A percentile compares a stretch with the other conserved stretches of the same genome.
These are phyloP conservation scores for Phoxinus dragarum DNA, from an alignment of 2,797 vertebrate species.

Conservation along the genomic window DNA sequence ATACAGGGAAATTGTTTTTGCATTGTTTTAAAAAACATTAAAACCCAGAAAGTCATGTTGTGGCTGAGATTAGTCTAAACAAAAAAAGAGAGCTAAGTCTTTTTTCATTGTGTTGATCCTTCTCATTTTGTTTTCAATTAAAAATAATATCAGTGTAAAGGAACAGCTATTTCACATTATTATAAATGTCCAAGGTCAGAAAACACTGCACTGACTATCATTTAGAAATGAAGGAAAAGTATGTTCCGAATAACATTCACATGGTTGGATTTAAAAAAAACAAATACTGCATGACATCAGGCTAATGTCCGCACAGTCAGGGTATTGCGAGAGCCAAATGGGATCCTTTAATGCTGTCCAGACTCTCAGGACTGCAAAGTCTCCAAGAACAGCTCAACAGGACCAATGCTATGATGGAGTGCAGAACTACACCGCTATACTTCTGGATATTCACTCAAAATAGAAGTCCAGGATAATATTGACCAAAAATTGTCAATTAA, in stretches of 20 bases:
- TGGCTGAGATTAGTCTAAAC: background rate
- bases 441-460: constrained; percentile 34
- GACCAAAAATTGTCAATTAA: constrained; percentile 14
- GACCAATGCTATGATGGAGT: constrained; percentile 23
- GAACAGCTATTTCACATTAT: background rate
- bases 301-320: constrained; percentile 57
- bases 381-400: constrained; percentile 27
- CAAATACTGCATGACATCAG: constrained; percentile 25
- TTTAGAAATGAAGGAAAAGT: constrained; percentile 26
- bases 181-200: background rate
- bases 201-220: background rate
- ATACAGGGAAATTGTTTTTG: constrained; percentile 64
- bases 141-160: background rate
- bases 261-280: background rate
- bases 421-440: constrained; percentile 14
- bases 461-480: constrained; percentile 23
- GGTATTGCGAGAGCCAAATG: constrained; percentile 49
- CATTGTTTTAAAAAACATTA: background rate
- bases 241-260: constrained; percentile 25
- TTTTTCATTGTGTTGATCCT: background rate
- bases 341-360: constrained; percentile 51
- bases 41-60: background rate
- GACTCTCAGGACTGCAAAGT: constrained; percentile 21
- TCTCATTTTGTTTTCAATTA: constrained; percentile 10
- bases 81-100: background rate